Percentiles rank a stretch among this genome's conserved stretches.
phyloP scores from a whole-genome alignment of 2,113 vertebrate species.

The Xyliphius kryptos region DNA sequence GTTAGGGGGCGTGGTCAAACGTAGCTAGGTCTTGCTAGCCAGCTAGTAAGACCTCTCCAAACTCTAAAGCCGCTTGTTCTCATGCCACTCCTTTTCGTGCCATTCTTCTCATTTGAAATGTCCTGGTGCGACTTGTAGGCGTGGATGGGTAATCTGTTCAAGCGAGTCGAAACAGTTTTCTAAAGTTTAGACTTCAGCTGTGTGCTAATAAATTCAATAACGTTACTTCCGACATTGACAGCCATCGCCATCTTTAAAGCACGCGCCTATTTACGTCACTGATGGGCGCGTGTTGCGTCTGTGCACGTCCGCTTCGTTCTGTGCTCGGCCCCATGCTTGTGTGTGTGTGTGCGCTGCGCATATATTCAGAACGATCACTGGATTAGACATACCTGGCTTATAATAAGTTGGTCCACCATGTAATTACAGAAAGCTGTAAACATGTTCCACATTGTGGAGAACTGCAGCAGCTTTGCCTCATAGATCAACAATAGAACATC shows the following conservation, averaged over 20 bases:
- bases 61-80: neutral
- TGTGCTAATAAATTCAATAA: slow-evolving; percentile 31
- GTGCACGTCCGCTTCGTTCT: neutral
- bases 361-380: no score
- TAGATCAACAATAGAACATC: no score
- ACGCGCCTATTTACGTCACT: slow-evolving; percentile 14
- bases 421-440: no score
- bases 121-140: neutral
- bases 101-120: neutral
- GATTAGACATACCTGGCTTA: no score
- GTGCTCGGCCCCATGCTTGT: no score
- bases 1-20: neutral
- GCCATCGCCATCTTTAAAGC: slow-evolving; percentile 37
- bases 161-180: neutral
- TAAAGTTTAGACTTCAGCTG: neutral
- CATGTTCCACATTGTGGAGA: no score
- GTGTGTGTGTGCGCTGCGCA: no score
- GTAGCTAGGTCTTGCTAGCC: neutral
- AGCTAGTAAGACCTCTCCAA: slow-evolving; percentile 4
- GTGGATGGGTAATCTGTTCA: neutral
- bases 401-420: no score
- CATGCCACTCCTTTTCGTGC: no score
- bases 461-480: no score
- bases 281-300: neutral
- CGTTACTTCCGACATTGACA: slow-evolving; percentile 34